A percentile compares a stretch with the other conserved stretches of the same genome.
Conservation (phyloP, 2,113 vertebrate species). For the Erinaceus europaeus region DNA sequence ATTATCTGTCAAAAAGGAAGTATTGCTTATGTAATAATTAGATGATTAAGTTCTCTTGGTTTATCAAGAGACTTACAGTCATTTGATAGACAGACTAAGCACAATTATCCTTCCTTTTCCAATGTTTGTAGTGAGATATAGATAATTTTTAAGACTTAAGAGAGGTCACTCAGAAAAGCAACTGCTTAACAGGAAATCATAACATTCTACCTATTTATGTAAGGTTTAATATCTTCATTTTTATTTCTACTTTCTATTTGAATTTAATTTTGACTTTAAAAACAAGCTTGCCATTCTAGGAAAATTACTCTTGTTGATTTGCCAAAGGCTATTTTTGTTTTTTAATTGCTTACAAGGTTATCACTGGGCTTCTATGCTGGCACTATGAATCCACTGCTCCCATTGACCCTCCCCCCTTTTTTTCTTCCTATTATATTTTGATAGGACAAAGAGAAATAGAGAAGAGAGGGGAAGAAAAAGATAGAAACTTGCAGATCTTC, state of each 20-base stretch:
- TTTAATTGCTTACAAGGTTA: too few relatives aligned
- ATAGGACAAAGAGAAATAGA: too few relatives aligned
- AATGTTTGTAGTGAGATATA: neutral
- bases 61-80: slow-evolving; percentile 23
- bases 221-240: neutral
- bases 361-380: too few relatives aligned
- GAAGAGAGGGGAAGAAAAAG: too few relatives aligned
- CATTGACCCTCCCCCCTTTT: too few relatives aligned
- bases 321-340: neutral
- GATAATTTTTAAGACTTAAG: neutral
- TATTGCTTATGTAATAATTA: slow-evolving; percentile 21
- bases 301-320: neutral
- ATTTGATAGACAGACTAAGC: slow-evolving; percentile 19
- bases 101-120: neutral
- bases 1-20: slow-evolving; percentile 30
- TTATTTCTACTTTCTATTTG: neutral
- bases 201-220: neutral
- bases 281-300: neutral
- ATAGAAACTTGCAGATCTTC: too few relatives aligned
- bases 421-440: too few relatives aligned
- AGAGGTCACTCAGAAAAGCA: neutral
- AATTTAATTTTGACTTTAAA: slow-evolving; percentile 6
- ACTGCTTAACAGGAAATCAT: neutral
- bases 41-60: slow-evolving; percentile 16
- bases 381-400: too few relatives aligned